These are phyloP conservation scores for Hystrix brachyura DNA, from an alignment of 2,113 vertebrate genomes.

Conservation along the genomic window DNA sequence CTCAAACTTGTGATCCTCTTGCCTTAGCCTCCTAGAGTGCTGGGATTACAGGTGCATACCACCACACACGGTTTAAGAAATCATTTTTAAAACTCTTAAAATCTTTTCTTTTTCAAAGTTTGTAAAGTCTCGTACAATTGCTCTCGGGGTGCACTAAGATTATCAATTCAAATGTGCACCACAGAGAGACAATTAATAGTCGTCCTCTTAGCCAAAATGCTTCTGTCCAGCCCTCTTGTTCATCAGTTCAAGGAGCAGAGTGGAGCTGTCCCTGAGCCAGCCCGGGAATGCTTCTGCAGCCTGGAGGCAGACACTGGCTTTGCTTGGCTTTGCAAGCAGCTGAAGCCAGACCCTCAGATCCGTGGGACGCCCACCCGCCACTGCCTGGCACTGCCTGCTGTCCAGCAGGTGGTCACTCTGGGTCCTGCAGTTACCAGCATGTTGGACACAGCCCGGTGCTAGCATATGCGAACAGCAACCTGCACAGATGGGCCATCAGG, in stretches of 20 bases:
- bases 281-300: not conserved
- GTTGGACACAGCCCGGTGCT: not conserved
- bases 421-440: not conserved
- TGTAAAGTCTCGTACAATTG: not conserved
- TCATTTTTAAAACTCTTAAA: not conserved
- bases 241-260: fast-evolving
- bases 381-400: not conserved
- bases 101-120: too few species aligned
- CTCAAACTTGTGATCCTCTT: not conserved
- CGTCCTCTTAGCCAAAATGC: not conserved
- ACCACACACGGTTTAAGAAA: not conserved
- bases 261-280: too few species aligned
- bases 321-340: not conserved
- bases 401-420: not conserved
- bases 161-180: fast-evolving
- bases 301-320: not conserved
- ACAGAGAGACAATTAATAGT: not conserved
- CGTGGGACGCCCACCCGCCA: not conserved
- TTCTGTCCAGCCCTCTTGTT: not conserved
- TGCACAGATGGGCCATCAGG: not conserved
- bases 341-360: not conserved
- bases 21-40: not conserved
- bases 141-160: not conserved
- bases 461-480: conserved; percentile 18
- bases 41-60: not conserved